Conservation (phyloP, 1,140 invertebrate species). For the Calephelis virginiensis region DNA sequence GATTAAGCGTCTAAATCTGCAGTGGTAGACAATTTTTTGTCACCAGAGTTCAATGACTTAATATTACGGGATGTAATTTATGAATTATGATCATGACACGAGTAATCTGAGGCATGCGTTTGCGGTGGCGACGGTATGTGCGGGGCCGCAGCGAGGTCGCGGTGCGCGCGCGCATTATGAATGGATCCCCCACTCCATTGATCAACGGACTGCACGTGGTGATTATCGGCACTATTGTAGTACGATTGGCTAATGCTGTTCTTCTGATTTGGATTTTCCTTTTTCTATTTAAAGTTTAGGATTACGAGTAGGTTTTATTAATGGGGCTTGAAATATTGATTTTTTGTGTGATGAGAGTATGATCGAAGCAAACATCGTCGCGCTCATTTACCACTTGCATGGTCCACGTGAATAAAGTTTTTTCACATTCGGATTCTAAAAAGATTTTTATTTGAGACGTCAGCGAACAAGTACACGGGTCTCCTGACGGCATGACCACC, state of each 20-base stretch:
- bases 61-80: constrained; percentile 44
- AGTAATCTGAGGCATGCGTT: constrained; percentile 40
- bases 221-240: background rate
- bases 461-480: no score
- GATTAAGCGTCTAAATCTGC: constrained; percentile 10
- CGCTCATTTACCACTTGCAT: no score
- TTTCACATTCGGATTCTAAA: no score
- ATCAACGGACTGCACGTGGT: constrained; percentile 62
- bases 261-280: background rate
- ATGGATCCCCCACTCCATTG: constrained; percentile 50
- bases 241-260: constrained; percentile 3
- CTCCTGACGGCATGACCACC: no score
- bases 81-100: constrained; percentile 48
- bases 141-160: constrained; percentile 40
- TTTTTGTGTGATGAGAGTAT: no score
- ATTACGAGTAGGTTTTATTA: no score
- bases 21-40: constrained; percentile 6
- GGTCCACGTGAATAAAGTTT: no score
- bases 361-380: no score
- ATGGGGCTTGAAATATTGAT: no score
- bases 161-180: constrained; percentile 54
- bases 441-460: no score
- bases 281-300: no score
- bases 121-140: constrained; percentile 38
- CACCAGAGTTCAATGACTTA: constrained; percentile 44